Base-by-base conservation (phyloP, 2,113 vertebrate genomes). In the Hyperoodon ampullatus region DNA sequence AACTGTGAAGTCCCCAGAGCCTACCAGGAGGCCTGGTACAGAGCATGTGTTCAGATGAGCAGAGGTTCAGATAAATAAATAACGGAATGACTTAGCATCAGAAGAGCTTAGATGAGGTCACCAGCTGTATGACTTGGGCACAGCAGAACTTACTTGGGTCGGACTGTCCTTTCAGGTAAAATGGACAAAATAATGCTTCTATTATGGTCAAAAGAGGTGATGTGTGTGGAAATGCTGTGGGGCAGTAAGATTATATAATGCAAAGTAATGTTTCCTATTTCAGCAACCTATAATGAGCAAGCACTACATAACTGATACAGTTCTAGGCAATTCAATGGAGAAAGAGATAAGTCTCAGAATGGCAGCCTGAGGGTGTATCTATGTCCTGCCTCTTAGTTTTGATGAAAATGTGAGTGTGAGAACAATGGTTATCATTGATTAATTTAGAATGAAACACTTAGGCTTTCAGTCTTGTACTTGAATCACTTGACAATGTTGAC, bases 131-230 rank as follows among this genome's bases (percentile, higher is more conserved):
- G 24, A 88, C 18, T 65, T 42, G 68, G 44, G 12, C 8, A 42
- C 39, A 93, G 44, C 13, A 78, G 58, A 72, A 55, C 44, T 72
- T 66, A n/a, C 10, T 44, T 72, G 81, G 10, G 14, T 72, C 50
- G 68, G 68, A 88, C 58, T 93, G 75, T 83, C 23, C 12, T 85
- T 94, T 88, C 58, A 72, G 47, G 26, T 75, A 44, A 65, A 50
- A 63, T 97, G 30, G 53, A 63, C 24, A 82, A 77, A 94, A 71
- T n/a, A n/a, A 71, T 85, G 13, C 15, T 94, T 81, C 74, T 95
- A 18, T 83, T 68, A 93, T 11, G 5, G 14, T 72, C 55, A 50
- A 66, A 94, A 70, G 39, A 93, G 39, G 8, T 55, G 30, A 28
- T 70, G 10, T 44, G 70, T 53, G n/a, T 94, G 16, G 78, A 93